Percentiles rank a stretch among this genome's conserved stretches.
Conservation (phyloP, 2,888 invertebrate species). For the Pardosa pseudoannulata region DNA sequence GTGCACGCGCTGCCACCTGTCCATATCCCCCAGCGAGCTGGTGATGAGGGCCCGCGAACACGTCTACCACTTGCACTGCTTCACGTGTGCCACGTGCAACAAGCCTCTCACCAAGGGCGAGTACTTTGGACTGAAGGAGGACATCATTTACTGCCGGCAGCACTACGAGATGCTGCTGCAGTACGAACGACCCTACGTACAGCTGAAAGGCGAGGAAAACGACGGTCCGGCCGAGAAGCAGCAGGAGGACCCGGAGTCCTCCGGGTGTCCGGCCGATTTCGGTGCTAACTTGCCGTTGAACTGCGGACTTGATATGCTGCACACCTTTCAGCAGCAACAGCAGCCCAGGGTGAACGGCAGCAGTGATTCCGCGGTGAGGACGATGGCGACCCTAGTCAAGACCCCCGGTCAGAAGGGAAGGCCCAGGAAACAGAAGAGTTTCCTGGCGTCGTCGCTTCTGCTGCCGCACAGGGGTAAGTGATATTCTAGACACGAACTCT, state of each 20-base stretch:
- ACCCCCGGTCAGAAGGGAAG: conserved; percentile 65
- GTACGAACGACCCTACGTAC: conserved; percentile 60
- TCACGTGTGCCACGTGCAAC: conserved; percentile 93
- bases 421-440: conserved; percentile 66
- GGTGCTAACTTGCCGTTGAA: conserved; percentile 31
- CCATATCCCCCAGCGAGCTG: conserved; percentile 91
- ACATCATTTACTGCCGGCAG: conserved; percentile 90
- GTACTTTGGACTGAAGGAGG: conserved; percentile 93
- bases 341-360: conserved; percentile 23
- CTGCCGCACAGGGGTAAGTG: conserved; percentile 49
- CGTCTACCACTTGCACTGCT: conserved; percentile 96
- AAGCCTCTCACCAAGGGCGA: conserved; percentile 93
- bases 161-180: conserved; percentile 79
- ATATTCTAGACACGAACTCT: too few species aligned
- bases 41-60: conserved; percentile 95
- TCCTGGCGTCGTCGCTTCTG: conserved; percentile 50
- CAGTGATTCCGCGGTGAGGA: conserved; percentile 14
- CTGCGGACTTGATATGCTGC: conserved; percentile 20
- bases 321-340: not conserved
- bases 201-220: conserved; percentile 51
- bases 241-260: not conserved
- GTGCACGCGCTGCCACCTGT: conserved; percentile 92
- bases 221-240: not conserved
- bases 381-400: conserved; percentile 42
- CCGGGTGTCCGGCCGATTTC: not conserved